These are phyloP conservation scores for Syrrhaptes paradoxus DNA, from an alignment of 2,113 vertebrate genomes.

Conservation along the genomic window DNA sequence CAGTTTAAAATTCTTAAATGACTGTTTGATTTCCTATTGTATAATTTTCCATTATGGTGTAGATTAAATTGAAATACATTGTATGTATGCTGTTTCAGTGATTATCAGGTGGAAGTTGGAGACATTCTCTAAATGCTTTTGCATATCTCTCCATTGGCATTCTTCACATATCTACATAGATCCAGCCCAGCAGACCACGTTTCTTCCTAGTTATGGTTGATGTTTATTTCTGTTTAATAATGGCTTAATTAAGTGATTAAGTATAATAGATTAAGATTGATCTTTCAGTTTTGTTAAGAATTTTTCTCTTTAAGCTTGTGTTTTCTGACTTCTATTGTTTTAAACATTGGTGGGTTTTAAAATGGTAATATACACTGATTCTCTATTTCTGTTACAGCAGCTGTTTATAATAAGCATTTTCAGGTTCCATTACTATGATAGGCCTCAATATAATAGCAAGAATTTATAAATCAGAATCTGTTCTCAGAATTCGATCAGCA, in stretches of 20 bases:
- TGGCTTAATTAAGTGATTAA: not conserved
- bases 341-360: not conserved
- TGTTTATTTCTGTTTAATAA: not conserved
- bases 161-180: not conserved
- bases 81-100: rapidly evolving
- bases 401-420: not conserved
- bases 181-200: not conserved
- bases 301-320: not conserved
- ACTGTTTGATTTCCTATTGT: not conserved
- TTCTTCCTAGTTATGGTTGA: not conserved
- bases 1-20: not conserved
- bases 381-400: not conserved
- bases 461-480: not conserved
- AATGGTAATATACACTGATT: not conserved
- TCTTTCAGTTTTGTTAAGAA: not conserved
- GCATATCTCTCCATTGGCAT: not conserved
- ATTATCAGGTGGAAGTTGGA: not conserved
- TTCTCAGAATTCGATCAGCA: not conserved
- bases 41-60: not conserved
- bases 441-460: not conserved
- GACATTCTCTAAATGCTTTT: not conserved
- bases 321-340: not conserved
- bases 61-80: not conserved
- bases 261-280: not conserved
- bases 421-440: not conserved